Conservation (phyloP, 2,797 vertebrate species). For the Mormyrops attenuatus region DNA sequence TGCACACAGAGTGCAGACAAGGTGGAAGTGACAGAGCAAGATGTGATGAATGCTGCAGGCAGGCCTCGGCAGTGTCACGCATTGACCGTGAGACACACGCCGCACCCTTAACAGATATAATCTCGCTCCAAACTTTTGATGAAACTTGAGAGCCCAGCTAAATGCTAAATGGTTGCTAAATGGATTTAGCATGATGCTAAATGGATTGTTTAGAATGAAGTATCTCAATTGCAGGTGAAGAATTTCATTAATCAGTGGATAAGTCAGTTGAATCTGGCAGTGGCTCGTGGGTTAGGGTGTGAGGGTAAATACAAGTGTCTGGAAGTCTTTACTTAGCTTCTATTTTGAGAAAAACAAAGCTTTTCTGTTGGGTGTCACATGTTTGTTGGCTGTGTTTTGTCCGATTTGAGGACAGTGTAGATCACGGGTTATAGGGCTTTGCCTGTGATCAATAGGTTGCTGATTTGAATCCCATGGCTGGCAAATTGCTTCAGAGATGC, state of each 20-base stretch:
- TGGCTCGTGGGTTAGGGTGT: background rate
- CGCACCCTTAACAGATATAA: background rate
- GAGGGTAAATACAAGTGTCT: background rate
- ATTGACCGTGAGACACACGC: background rate
- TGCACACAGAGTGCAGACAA: background rate
- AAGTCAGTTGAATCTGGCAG: background rate
- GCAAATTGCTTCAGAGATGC: background rate
- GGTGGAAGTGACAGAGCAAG: background rate
- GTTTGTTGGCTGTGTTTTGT: background rate
- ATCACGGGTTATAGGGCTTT: background rate
- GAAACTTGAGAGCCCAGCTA: background rate
- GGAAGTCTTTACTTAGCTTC: background rate
- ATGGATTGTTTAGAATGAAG: background rate
- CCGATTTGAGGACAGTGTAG: background rate
- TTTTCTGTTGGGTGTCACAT: background rate
- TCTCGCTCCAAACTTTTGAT: background rate
- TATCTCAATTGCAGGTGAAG: background rate
- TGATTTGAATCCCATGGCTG: background rate
- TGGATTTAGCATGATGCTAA: background rate
- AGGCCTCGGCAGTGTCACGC: background rate
- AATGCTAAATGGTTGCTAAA: background rate
- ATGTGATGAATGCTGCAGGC: background rate
- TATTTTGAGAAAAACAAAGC: background rate
- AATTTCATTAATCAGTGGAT: background rate
- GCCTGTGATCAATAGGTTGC: background rate